Evolutionary conservation across 1,140 invertebrate species (phyloP).

Genomic region (Mylabris phalerata): DNA sequence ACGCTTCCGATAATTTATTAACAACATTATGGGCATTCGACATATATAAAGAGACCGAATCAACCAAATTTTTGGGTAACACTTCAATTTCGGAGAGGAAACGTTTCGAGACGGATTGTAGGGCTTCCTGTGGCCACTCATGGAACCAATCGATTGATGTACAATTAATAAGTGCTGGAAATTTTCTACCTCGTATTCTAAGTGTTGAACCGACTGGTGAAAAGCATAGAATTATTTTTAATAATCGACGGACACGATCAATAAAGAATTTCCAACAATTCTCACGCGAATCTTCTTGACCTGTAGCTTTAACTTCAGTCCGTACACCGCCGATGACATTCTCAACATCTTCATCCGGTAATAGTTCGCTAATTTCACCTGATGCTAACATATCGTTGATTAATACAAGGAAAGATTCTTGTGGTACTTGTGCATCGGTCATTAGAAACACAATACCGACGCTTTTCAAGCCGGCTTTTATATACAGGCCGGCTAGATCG

Average conservation of each 20-base stretch:
- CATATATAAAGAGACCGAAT: slow-evolving; percentile 79
- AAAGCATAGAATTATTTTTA: slow-evolving; percentile 84
- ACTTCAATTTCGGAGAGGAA: slow-evolving; percentile 73
- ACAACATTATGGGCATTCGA: slow-evolving; percentile 83
- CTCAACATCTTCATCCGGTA: slow-evolving; percentile 86
- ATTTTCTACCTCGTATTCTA: slow-evolving; percentile 78
- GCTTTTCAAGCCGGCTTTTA: slow-evolving; percentile 82
- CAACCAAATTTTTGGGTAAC: slow-evolving; percentile 53
- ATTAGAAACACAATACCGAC: slow-evolving; percentile 84
- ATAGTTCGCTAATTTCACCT: slow-evolving; percentile 87
- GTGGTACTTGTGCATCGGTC: slow-evolving; percentile 88
- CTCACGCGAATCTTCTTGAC: slow-evolving; percentile 78
- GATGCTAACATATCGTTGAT: slow-evolving; percentile 92
- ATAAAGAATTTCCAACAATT: slow-evolving; percentile 97
- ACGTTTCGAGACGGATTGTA: slow-evolving; percentile 78
- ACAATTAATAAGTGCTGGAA: slow-evolving; percentile 91
- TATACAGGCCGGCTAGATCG: slow-evolving; percentile 76
- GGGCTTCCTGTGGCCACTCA: slow-evolving; percentile 87
- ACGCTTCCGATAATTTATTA: slow-evolving; percentile 75
- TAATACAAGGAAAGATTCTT: slow-evolving; percentile 86
- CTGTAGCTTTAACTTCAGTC: slow-evolving; percentile 79
- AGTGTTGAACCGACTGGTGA: slow-evolving; percentile 85
- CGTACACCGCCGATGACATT: slow-evolving; percentile 75
- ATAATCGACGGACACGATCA: slow-evolving; percentile 68
- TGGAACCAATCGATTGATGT: slow-evolving; percentile 95